A percentile compares a stretch with the other conserved stretches of the same genome.
These are phyloP conservation scores for Pelodytes ibericus DNA, from an alignment of 2,797 vertebrate species.

Conservation along the genomic window DNA sequence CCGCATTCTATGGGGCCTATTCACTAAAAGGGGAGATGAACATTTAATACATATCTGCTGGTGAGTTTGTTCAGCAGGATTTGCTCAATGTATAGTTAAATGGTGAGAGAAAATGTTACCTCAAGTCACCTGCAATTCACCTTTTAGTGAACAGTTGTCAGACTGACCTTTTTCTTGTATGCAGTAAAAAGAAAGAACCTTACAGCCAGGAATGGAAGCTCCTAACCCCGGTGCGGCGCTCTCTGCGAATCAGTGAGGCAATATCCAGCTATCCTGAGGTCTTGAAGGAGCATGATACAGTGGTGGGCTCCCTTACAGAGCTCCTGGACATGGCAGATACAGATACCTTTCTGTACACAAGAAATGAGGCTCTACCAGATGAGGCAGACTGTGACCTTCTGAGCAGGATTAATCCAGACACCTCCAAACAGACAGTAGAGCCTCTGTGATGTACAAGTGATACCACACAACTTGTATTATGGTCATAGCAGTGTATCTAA, in stretches of 20 bases:
- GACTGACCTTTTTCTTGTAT: too few species aligned
- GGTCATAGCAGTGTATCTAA: too few species aligned
- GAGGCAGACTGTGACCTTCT: constrained; percentile 56
- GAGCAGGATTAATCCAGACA: constrained; percentile 31
- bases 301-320: constrained; percentile 80
- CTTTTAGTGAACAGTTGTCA: too few species aligned
- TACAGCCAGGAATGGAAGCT: constrained; percentile 75
- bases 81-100: too few species aligned
- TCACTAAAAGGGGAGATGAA: too few species aligned
- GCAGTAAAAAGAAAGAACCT: constrained; percentile 15
- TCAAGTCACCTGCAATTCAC: too few species aligned
- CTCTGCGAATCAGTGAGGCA: constrained; percentile 73
- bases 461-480: too few species aligned
- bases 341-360: constrained; percentile 62
- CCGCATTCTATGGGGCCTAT: too few species aligned
- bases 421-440: background rate
- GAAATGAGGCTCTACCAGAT: constrained; percentile 68
- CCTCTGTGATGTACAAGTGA: background rate
- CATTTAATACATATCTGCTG: too few species aligned
- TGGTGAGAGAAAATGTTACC: too few species aligned
- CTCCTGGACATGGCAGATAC: constrained; percentile 70
- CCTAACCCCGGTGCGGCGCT: constrained; percentile 87
- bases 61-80: too few species aligned
- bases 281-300: constrained; percentile 82
- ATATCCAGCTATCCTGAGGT: constrained; percentile 70